A percentile compares a stretch with the other conserved stretches of the same genome.
These are phyloP conservation scores for Gymnoscopelus braueri DNA, from an alignment of 2,797 vertebrate genomes.

Conservation along the genomic window DNA sequence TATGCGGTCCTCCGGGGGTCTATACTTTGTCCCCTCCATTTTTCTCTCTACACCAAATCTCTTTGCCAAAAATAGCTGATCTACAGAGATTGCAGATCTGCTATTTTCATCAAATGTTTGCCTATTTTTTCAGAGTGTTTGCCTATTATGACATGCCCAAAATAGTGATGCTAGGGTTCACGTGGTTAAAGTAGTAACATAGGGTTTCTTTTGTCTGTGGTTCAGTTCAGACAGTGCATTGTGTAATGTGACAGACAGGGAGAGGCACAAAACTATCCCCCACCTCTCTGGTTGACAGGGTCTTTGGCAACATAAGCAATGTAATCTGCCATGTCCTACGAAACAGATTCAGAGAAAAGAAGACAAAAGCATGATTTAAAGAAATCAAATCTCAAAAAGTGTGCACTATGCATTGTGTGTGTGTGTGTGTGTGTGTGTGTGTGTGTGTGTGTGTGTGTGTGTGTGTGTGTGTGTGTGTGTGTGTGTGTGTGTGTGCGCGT, in stretches of 20 bases:
- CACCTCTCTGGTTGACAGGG: slow-evolving; percentile 91
- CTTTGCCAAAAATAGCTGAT: no score
- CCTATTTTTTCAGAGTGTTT: no score
- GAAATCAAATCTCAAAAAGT: background rate
- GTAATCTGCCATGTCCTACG: slow-evolving; percentile 90
- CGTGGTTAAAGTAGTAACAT: background rate
- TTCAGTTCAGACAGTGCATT: background rate
- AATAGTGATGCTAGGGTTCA: no score
- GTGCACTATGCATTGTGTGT: background rate
- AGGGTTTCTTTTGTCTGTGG: background rate
- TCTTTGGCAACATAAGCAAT: slow-evolving; percentile 96
- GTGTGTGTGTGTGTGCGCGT: no score
- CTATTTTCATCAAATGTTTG: no score
- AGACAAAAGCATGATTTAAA: background rate
- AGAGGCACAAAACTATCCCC: slow-evolving; percentile 3
- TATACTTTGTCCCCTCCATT: background rate
- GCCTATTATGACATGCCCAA: no score
- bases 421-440: background rate
- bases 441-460: background rate
- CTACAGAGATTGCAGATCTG: no score
- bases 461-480: background rate
- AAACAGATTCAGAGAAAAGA: slow-evolving; percentile 39
- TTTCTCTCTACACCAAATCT: no score
- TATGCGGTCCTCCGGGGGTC: no score
- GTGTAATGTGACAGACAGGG: background rate